Percentiles rank a stretch among this genome's conserved stretches.
These are phyloP conservation scores for Lycia hirtaria DNA, from an alignment of 2,888 invertebrate species.

Conservation along the genomic window DNA sequence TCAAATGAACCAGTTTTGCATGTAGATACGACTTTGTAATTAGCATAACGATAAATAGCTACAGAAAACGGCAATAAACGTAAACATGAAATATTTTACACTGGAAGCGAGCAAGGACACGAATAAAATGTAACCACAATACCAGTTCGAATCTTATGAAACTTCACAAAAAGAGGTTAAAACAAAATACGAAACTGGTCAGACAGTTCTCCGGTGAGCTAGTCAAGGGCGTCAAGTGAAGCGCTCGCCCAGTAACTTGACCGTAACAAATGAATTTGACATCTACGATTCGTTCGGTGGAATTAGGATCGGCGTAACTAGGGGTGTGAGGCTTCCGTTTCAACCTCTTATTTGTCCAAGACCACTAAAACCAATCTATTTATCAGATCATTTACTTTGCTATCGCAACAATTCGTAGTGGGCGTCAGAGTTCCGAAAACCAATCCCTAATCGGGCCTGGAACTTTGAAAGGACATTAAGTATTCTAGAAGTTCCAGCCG, in stretches of 20 bases:
- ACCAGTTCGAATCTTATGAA: conserved; percentile 29
- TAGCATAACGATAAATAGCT: background rate
- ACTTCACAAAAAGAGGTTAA: conserved; percentile 30
- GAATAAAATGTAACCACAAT: conserved; percentile 24
- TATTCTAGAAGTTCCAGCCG: background rate
- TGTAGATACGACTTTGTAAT: conserved; percentile 4
- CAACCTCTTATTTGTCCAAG: conserved; percentile 4
- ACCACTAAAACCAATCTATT: background rate
- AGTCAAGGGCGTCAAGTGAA: conserved; percentile 60
- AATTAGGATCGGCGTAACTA: conserved; percentile 37
- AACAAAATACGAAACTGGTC: conserved; percentile 36
- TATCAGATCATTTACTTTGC: too few relatives aligned
- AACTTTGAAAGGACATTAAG: too few relatives aligned
- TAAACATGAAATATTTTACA: conserved; percentile 1
- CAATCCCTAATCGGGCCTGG: too few relatives aligned
- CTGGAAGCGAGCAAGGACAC: conserved; percentile 7
- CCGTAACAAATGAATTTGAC: conserved; percentile 56
- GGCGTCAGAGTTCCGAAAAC: too few relatives aligned
- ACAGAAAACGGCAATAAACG: background rate
- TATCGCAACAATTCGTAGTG: too few relatives aligned
- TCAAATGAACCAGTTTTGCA: conserved; percentile 58
- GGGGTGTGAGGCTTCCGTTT: conserved; percentile 41
- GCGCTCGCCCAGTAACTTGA: conserved; percentile 47
- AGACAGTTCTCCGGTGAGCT: conserved; percentile 39
- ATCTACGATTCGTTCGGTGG: conserved; percentile 46